Evolutionary conservation across 1,140 invertebrate genomes (phyloP).

Genomic region (Patella vulgata): DNA sequence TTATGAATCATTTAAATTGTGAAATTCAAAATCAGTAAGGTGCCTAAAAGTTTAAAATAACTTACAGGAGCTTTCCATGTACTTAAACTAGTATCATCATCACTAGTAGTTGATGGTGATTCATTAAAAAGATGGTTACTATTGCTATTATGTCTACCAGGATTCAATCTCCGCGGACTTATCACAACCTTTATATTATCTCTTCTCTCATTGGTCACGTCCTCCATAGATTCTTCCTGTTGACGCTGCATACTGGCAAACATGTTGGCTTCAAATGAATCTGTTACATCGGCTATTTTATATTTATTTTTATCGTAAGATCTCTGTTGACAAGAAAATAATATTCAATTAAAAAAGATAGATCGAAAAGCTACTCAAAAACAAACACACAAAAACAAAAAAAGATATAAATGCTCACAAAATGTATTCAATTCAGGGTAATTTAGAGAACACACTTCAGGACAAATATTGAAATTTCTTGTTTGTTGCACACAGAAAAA

Average conservation of each 20-base stretch:
- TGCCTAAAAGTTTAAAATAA: too few species aligned
- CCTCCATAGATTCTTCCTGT: constrained; percentile 44
- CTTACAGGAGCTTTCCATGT: constrained; percentile 56
- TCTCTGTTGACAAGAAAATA: constrained; percentile 31
- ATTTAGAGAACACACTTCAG: too few species aligned
- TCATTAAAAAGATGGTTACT: constrained; percentile 35
- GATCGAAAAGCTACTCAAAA: too few species aligned
- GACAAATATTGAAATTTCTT: too few species aligned
- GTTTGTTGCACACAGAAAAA: too few species aligned
- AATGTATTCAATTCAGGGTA: too few species aligned
- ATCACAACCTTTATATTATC: constrained; percentile 1
- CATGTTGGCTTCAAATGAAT: constrained; percentile 57
- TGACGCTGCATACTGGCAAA: constrained; percentile 52
- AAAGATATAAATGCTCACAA: too few species aligned
- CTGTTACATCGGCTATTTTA: constrained; percentile 52
- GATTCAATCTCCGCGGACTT: constrained; percentile 16
- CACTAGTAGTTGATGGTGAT: constrained; percentile 45
- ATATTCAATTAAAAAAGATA: not conserved
- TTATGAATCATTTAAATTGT: too few species aligned
- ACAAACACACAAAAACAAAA: not conserved
- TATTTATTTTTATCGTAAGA: constrained; percentile 53
- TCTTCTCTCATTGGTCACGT: constrained; percentile 18
- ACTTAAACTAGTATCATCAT: constrained; percentile 56
- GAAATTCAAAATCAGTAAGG: too few species aligned
- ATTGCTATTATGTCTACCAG: not conserved